Evolutionary conservation across 2,888 invertebrate species (phyloP), one percentile per base, ranked within the genome.

Genomic region (Papilio protenor): DNA sequence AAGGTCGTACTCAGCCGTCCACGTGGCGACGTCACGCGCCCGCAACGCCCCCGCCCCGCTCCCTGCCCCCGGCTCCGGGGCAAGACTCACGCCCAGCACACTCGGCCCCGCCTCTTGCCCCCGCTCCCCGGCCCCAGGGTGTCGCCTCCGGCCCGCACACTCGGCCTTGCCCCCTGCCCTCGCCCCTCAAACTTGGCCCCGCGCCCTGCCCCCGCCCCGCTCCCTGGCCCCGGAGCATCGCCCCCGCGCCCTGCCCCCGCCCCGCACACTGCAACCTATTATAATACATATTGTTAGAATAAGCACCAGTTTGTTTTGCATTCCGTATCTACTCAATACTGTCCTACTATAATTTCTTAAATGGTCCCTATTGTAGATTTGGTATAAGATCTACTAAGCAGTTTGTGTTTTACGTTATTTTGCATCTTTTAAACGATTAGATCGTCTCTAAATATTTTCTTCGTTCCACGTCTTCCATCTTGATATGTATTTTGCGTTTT

Each of bases 1-100:
- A 81, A 76, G 80, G 77, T 81, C 78, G 80, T 82, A 82, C 84
- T 79, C 88, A 88, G 88, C 94, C 94, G 94, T 94, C 94, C 94
- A 92, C 84, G 86, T 84, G 88, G 87, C 86, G 85, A 87, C 80
- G 82, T 82, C 40, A 40, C 66, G 64, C 64, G 40, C 66, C 33
- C 52, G 33, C 33, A 33, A 2, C 33, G 33, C 33, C 33, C 33
- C 33, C 3, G 6, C 33, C 33, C 33, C 33, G 33, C 27, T 3
- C 27, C 27, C 27, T 3, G 2, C 27, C 27, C 27, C 27, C 27
- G 27, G 2, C 27, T 3, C 27, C 27, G n/a, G 52, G 27, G n/a
- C 40, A 6, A 27, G 40, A 45, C 47, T 8, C 61, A 4, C 3
- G 6, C 33, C 33, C 33, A 1, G 33, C 57, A 73, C 27, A 18